Base-by-base conservation (phyloP, 64 coral and sea anemone species). In the Trachythela sp. region DNA sequence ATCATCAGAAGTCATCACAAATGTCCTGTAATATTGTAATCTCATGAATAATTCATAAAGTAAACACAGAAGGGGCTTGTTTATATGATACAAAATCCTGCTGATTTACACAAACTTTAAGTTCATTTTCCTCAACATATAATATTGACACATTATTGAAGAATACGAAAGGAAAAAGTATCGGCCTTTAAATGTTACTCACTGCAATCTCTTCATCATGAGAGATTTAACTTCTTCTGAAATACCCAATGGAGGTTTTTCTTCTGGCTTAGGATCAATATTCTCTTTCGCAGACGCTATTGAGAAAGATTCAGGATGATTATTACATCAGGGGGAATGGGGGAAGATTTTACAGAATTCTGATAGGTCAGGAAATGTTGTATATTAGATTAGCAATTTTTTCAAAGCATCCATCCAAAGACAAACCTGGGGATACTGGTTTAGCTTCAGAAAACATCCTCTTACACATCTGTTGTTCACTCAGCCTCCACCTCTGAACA, bases 181-280 rank as follows among this genome's bases (percentile, higher is more conserved):
- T 35, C 33, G 2, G 9, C 6, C 13, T 22, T 20, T 1, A 27
- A 43, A 39, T 60, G 36, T 39, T 17, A 39, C 10, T 37, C 71
- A 88, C 87, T 42, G 60, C 36, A 88, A 54, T 72, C 70, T 70
- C 17, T 88, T 70, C 17, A 41, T 48, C 87, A 88, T 88, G 18
- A 88, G 24, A 39, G 60, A 43, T 29, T 88, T 72, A 10, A 88
- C 64, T 36, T 88, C 87, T 27, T 88, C 64, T n/a, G 87, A 48
- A 48, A 88, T 71, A 37, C 24, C 36, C 41, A 0, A 34, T 35
- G 75, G 20, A 68, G 59, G 75, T 80, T 80, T 80, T 30, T 71
- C 64, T 20, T 56, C 85, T 13, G 34, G 64, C n/a, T 87, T 87
- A 52, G 84, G 20, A 48, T 70, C 39, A 41, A 71, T 75, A 36